Percentiles rank a stretch among this genome's conserved stretches.
phyloP scores from a whole-genome alignment of 2,888 invertebrate genomes.

The Brachynemurus nebulosus region DNA sequence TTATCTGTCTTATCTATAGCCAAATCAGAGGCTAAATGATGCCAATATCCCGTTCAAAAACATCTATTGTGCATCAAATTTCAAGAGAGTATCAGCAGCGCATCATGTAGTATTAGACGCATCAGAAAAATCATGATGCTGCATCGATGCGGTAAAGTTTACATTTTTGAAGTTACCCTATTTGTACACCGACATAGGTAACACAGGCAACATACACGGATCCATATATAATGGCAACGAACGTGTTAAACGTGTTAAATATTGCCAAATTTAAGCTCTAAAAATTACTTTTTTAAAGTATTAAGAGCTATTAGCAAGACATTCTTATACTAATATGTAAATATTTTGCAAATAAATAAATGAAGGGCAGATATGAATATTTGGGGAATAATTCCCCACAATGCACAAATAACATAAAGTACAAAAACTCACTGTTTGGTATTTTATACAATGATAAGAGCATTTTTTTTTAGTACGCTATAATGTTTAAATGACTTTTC shows the following conservation, averaged over 20 bases:
- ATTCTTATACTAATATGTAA: not conserved
- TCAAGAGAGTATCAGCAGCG: no score
- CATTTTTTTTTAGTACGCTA: conserved; percentile 9
- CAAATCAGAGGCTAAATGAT: no score
- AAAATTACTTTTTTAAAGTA: not conserved
- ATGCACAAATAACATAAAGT: not conserved
- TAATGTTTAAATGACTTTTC: conserved; percentile 18
- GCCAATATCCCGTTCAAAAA: no score
- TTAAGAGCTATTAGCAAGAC: not conserved
- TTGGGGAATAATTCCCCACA: not conserved
- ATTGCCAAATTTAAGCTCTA: not conserved
- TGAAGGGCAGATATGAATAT: not conserved
- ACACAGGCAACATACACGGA: no score
- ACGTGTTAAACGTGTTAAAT: not conserved
- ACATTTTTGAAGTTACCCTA: no score
- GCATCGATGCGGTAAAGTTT: no score
- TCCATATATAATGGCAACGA: no score
- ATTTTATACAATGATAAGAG: conserved; percentile 5
- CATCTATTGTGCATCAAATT: no score
- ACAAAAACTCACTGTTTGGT: conserved; percentile 9
- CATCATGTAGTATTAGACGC: no score
- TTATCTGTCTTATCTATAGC: no score
- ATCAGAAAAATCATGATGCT: no score
- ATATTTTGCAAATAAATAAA: conserved; percentile 1
- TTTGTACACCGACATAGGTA: no score